Base-by-base conservation (phyloP, 2,113 vertebrate genomes). In the Otis tarda region DNA sequence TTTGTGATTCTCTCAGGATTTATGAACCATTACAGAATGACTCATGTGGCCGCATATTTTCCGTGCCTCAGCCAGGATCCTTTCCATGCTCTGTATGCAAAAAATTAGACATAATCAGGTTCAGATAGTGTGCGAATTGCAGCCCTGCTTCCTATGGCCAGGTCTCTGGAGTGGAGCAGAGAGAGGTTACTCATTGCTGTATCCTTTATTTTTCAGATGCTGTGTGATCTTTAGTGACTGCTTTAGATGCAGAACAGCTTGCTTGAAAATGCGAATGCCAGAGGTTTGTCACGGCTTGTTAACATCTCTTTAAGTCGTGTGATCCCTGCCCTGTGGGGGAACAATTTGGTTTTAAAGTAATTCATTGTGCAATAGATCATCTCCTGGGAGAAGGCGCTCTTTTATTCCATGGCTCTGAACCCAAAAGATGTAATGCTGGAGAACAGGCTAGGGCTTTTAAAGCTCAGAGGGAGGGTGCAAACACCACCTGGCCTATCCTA, bases 31-130 rank as follows among this genome's bases (percentile, higher is more conserved):
- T 97, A 94, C 89, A 78, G 91, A 71, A 86, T 96, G 93, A 97
- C 95, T 97, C 96, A 95, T 94, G 95, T 30, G 60, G 93, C 95
- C 96, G 18, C 96, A 88, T 94, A 97, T 92, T 97, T 97, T 97
- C 97, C 97, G 9, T 88, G 96, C 95, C 85, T 95, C 93, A 57
- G n/a, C 93, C 91, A 81, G 88, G 86, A 94, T 96, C 95, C 80
- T 85, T 92, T 93, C 93, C 93, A 50, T 92, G 90, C 88, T 94
- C 81, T 91, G 84, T 59, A 52, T 87, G 93, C 91, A 92, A 95
- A 89, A 93, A 93, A 90, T 88, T 71, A 97, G 82, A 45, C 81
- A 21, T 95, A 96, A 95, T 95, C 96, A 92, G 87, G 94, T 94
- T 96, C 92, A 94, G 95, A 94, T 84, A 96, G 92, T 96, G 96